Conservation (phyloP, 2,888 invertebrate genomes). For the Sepiola atlantica region DNA sequence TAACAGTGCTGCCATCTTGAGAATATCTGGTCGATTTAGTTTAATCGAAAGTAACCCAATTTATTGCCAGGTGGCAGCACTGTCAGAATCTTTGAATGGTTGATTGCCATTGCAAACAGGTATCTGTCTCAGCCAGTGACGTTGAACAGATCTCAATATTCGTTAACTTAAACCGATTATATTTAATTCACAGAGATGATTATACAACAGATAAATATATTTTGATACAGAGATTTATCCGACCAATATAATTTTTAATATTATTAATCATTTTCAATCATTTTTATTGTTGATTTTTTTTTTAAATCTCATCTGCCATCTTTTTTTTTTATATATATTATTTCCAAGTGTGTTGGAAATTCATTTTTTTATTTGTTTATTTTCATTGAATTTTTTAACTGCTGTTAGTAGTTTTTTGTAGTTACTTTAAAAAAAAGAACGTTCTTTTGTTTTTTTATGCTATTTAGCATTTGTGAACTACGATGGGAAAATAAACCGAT, state of each 20-base stretch:
- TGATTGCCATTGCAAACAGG: constrained; percentile 42
- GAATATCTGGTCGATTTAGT: not conserved
- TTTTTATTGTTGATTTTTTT: constrained; percentile 21
- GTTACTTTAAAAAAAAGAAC: not conserved
- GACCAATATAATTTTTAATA: constrained; percentile 33
- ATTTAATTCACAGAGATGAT: not conserved
- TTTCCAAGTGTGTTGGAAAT: not conserved
- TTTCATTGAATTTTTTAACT: not conserved
- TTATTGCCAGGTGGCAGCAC: not conserved
- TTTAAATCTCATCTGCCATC: not conserved
- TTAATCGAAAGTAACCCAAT: not conserved
- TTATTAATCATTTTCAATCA: not conserved
- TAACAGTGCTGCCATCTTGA: not conserved
- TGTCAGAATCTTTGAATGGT: not conserved
- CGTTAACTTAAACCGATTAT: not conserved
- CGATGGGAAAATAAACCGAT: not conserved
- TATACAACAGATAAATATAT: constrained; percentile 23
- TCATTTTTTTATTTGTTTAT: not conserved
- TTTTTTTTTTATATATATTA: not conserved
- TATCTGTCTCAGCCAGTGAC: constrained; percentile 45
- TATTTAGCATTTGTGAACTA: not conserved
- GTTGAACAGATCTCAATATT: constrained; percentile 46
- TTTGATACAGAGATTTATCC: constrained; percentile 46
- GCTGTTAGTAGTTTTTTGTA: not conserved
- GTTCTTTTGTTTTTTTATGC: not conserved